Percentiles rank a stretch among this genome's conserved stretches.
These are phyloP conservation scores for Metacarcinus magister DNA, from an alignment of 2,888 invertebrate genomes.

Conservation along the genomic window DNA sequence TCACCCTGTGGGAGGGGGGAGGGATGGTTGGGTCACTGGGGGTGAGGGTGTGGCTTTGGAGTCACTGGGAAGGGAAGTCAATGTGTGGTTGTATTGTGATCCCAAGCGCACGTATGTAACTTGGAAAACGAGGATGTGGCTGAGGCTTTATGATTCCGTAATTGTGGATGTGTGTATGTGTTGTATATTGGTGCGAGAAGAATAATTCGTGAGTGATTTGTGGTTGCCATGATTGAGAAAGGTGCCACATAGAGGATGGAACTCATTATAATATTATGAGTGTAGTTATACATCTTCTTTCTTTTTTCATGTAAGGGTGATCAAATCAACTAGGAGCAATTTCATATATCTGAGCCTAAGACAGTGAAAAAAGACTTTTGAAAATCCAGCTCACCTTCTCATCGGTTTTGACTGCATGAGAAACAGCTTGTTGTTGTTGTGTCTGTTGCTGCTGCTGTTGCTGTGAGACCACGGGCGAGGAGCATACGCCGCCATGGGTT, in stretches of 20 bases:
- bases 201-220: too few relatives aligned
- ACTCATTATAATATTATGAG: background rate
- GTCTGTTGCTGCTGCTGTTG: slow-evolving; percentile 70
- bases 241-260: background rate
- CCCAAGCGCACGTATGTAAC: background rate
- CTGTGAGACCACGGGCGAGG: slow-evolving; percentile 61
- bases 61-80: background rate
- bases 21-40: background rate
- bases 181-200: too few relatives aligned
- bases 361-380: background rate
- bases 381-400: slow-evolving; percentile 61
- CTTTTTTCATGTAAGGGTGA: background rate
- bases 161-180: too few relatives aligned
- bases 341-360: background rate
- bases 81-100: background rate
- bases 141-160: background rate
- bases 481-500: background rate
- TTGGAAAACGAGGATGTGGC: background rate
- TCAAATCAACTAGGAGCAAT: background rate
- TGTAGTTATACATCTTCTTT: background rate
- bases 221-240: background rate
- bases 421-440: slow-evolving; percentile 55
- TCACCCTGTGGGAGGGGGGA: slow-evolving; percentile 29
- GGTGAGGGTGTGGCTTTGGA: slow-evolving; percentile 16
- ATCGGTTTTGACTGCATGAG: slow-evolving; percentile 62